Base-by-base conservation (phyloP, 2,797 vertebrate genomes). In the Phrynocephalus forsythii region DNA sequence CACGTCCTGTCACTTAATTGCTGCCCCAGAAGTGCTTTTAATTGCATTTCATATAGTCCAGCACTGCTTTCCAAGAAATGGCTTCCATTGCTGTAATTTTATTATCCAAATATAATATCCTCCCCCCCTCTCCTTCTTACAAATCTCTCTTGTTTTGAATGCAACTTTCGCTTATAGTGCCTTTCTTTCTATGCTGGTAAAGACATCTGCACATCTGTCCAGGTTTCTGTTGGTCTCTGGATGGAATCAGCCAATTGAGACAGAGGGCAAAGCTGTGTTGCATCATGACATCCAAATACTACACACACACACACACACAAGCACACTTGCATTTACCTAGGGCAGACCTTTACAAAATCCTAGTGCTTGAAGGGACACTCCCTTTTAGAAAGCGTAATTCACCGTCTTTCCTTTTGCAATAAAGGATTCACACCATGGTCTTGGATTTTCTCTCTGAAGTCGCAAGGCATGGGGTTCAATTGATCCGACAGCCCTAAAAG, bases 101-200 rank as follows among this genome's bases (percentile, higher is more conserved):
- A 93, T 93, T 90, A 90, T 86, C 90, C 90, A 88, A 89, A 85
- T 82, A 92, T 84, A 93, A 87, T 88, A 50, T 86, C 38, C 86
- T 91, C 91, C 91, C 88, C 91, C 82, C 78, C 90, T 87, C 10
- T 7, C 24, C 15, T n/a, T 67, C 28, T 89, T 50, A 26, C 90
- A 89, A 92, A 84, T 86, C 78, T 71, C 44, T 91, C 93, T 91
- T 91, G 89, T 91, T 86, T 72, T 6, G 1, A 11, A 10, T 0
- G 68, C 30, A 87, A 88, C 73, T 90, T 89, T 91, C 84, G 86
- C 88, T 84, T 72, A 71, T 66, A 44, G 38, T 76, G 52, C 76
- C 90, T 91, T 92, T 93, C 82, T 52, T 82, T 90, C 60, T 6
- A 4, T 33, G 60, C 88, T 91, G 84, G 87, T 82, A 72, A 82